These are phyloP conservation scores for Camponotus fellah DNA, from an alignment of 2,888 invertebrate species.

Conservation along the genomic window DNA sequence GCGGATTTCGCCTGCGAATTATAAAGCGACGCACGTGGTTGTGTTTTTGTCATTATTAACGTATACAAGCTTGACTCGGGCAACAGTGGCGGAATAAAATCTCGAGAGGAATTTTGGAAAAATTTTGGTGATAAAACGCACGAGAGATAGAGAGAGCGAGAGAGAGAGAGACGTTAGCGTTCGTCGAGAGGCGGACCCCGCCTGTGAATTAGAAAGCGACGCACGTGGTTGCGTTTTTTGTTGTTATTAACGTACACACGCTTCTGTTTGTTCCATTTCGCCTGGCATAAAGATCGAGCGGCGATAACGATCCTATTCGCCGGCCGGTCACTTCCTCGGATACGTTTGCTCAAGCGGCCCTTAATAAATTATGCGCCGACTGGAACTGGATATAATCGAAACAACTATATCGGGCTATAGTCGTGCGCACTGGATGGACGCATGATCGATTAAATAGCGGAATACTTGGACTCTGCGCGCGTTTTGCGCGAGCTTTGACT, in stretches of 20 bases:
- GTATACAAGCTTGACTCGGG: neutral
- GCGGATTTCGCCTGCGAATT: conserved; percentile 22
- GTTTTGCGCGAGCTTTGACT: neutral
- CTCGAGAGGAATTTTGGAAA: neutral
- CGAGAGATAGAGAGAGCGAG: no score
- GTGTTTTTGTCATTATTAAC: conserved; percentile 42
- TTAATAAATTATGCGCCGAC: conserved; percentile 60
- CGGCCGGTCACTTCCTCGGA: conserved; percentile 43
- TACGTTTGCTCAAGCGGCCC: conserved; percentile 50
- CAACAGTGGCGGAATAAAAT: conserved; percentile 8
- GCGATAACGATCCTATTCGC: conserved; percentile 53
- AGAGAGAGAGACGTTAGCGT: neutral
- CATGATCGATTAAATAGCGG: conserved; percentile 59
- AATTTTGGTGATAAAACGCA: neutral
- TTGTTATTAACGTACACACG: conserved; percentile 26
- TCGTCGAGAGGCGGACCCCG: neutral
- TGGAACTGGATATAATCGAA: conserved; percentile 53
- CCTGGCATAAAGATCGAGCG: conserved; percentile 18
- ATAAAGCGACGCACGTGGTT: conserved; percentile 52
- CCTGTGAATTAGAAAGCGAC: conserved; percentile 57
- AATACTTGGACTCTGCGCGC: conserved; percentile 30
- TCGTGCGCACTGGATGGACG: conserved; percentile 5
- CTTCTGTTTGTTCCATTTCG: conserved; percentile 52
- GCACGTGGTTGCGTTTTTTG: conserved; percentile 38
- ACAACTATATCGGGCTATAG: conserved; percentile 52